phyloP scores from a whole-genome alignment of 1,140 invertebrate species.

The Oryctes rhinoceros region DNA sequence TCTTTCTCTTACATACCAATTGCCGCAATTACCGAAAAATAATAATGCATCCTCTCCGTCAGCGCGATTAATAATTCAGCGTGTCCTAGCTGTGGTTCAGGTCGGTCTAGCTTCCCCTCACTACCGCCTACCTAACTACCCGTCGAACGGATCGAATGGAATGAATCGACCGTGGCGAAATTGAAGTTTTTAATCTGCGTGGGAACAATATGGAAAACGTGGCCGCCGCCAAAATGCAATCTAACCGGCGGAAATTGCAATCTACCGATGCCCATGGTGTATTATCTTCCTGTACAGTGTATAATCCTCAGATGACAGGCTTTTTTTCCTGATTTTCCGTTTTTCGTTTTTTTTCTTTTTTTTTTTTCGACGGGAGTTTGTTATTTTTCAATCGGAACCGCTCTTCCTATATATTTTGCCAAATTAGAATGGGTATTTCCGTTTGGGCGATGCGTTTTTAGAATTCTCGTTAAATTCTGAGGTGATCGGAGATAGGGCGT shows the following conservation, averaged over 20 bases:
- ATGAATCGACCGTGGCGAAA: constrained; percentile 2
- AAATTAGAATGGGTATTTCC: too few relatives aligned
- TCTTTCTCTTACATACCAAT: constrained; percentile 21
- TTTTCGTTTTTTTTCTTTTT: too few relatives aligned
- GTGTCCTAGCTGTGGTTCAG: neutral
- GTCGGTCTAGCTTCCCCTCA: neutral
- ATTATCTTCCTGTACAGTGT: neutral
- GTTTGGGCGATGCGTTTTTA: too few relatives aligned
- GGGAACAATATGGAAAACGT: constrained; percentile 8
- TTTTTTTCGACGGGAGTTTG: too few relatives aligned
- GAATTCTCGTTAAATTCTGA: too few relatives aligned
- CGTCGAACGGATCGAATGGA: neutral
- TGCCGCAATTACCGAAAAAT: constrained; percentile 11
- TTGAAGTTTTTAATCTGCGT: constrained; percentile 30
- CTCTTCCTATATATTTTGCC: too few relatives aligned
- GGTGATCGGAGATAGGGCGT: too few relatives aligned
- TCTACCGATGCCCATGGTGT: neutral
- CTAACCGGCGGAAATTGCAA: constrained; percentile 27
- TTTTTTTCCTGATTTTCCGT: too few relatives aligned
- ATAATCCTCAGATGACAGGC: neutral
- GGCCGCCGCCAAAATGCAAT: neutral
- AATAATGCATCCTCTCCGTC: neutral
- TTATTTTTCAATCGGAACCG: too few relatives aligned
- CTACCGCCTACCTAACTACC: neutral
- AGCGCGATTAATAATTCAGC: constrained; percentile 1